Percentiles rank a stretch among this genome's conserved stretches.
These are phyloP conservation scores for Zhengitettix transpicula DNA, from an alignment of 2,888 invertebrate genomes.

Conservation along the genomic window DNA sequence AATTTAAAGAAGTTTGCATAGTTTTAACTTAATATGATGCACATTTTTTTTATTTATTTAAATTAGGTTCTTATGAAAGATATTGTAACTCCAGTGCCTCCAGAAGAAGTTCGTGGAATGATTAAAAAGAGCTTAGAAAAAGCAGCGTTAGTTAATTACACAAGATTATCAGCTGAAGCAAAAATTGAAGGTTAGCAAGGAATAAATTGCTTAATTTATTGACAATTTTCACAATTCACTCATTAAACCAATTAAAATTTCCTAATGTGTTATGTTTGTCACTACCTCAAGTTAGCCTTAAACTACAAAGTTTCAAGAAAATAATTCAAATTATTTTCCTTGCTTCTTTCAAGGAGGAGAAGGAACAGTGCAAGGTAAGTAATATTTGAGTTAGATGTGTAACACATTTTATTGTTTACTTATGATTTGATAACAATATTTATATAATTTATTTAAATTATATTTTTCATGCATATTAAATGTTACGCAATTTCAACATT, in stretches of 20 bases:
- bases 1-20: too few species aligned
- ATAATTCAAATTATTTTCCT: neutral
- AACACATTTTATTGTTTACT: neutral
- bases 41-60: conserved; percentile 1
- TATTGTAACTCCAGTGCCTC: conserved; percentile 89
- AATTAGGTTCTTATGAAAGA: conserved; percentile 90
- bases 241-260: neutral
- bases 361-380: conserved; percentile 15
- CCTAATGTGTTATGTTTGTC: neutral
- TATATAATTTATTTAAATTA: neutral
- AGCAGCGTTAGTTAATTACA: conserved; percentile 94
- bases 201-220: neutral
- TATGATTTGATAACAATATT: neutral
- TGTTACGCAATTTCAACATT: neutral
- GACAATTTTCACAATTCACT: neutral
- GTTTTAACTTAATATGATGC: neutral
- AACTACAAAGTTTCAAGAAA: neutral
- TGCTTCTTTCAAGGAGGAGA: conserved; percentile 11
- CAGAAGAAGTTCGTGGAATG: conserved; percentile 87
- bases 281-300: neutral
- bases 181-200: conserved; percentile 78
- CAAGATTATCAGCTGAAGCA: conserved; percentile 86
- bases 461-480: neutral
- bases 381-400: neutral
- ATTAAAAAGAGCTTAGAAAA: conserved; percentile 95